Percentiles rank a stretch among this genome's conserved stretches.
phyloP scores from a whole-genome alignment of 2,113 vertebrate genomes.

The Channa argus region DNA sequence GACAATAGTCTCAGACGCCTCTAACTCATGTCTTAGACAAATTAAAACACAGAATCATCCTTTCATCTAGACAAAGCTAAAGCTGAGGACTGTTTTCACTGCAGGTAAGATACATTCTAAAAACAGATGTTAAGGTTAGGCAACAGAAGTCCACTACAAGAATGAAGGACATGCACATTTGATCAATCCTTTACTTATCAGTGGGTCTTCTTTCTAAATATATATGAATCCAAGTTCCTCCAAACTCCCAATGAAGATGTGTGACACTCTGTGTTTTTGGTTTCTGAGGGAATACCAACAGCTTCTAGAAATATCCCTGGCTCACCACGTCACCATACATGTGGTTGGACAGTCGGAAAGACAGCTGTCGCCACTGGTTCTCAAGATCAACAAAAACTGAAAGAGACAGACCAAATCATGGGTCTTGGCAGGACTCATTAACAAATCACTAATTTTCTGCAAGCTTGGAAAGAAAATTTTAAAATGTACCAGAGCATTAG shows the following conservation, averaged over 20 bases:
- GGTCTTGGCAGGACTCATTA: slow-evolving; percentile 13
- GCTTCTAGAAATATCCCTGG: slow-evolving; percentile 66
- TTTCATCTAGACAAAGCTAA: slow-evolving; percentile 53
- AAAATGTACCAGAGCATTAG: background rate
- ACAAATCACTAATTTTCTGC: slow-evolving; percentile 7
- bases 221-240: slow-evolving; percentile 35
- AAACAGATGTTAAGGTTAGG: slow-evolving; percentile 11
- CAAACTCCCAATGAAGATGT: slow-evolving; percentile 57
- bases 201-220: slow-evolving; percentile 29
- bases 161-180: slow-evolving; percentile 24
- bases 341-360: slow-evolving; percentile 64
- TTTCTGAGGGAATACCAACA: slow-evolving; percentile 62
- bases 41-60: slow-evolving; percentile 56
- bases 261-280: slow-evolving; percentile 59
- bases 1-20: slow-evolving; percentile 50
- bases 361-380: slow-evolving; percentile 54
- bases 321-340: slow-evolving; percentile 55
- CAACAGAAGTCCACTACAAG: slow-evolving; percentile 1
- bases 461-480: background rate
- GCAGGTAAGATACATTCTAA: slow-evolving; percentile 47
- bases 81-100: slow-evolving; percentile 38
- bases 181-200: background rate
- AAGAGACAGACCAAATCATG: slow-evolving; percentile 43
- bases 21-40: slow-evolving; percentile 48
- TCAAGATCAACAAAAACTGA: slow-evolving; percentile 26